A percentile compares a stretch with the other conserved stretches of the same genome.
Evolutionary conservation across 2,797 vertebrate species (phyloP).

Genomic region (Ara ararauna): DNA sequence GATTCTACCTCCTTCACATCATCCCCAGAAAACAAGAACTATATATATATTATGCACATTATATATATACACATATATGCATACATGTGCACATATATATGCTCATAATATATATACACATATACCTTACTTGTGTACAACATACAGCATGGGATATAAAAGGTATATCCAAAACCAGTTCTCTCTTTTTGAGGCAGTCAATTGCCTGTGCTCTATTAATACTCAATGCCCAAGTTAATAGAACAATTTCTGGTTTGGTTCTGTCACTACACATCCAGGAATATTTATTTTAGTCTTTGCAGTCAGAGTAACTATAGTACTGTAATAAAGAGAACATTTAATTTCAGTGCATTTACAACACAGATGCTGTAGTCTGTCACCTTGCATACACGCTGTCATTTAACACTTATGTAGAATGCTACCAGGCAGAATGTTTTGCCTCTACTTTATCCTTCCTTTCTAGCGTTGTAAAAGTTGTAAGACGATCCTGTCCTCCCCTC

Average conservation of each 20-base stretch:
- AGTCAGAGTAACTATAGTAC: background rate
- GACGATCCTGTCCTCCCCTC: background rate
- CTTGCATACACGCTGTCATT: background rate
- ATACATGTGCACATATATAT: background rate
- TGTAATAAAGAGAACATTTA: background rate
- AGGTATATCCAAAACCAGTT: background rate
- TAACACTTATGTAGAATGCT: background rate
- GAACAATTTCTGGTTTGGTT: background rate
- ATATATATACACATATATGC: background rate
- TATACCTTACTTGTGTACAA: background rate
- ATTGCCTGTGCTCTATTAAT: background rate
- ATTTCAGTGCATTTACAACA: background rate
- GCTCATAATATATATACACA: background rate
- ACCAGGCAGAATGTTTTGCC: background rate
- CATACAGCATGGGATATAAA: background rate
- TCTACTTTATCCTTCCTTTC: background rate
- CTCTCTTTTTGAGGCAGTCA: background rate
- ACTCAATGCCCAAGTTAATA: background rate
- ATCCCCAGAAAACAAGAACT: background rate
- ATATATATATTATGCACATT: background rate
- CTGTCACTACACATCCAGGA: background rate
- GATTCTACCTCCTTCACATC: background rate
- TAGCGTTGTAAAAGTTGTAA: background rate
- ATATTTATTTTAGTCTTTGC: background rate
- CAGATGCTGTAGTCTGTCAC: conserved; percentile 40